Percentiles rank a stretch among this genome's conserved stretches.
These are phyloP conservation scores for Lethrus apterus DNA, from an alignment of 1,140 invertebrate species.

Conservation along the genomic window DNA sequence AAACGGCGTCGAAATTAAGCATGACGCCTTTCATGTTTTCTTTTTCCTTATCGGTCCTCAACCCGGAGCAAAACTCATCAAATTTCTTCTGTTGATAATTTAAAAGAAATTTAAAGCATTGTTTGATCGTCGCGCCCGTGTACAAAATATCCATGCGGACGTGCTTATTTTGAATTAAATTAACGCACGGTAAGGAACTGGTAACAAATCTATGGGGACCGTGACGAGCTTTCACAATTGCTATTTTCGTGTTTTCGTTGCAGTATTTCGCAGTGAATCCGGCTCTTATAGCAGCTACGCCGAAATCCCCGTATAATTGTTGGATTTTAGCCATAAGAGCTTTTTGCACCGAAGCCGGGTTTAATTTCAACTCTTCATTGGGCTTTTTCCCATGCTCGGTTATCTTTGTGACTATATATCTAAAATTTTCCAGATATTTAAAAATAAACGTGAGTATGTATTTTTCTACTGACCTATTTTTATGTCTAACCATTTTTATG, in stretches of 20 bases:
- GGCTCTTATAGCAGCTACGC: constrained; percentile 54
- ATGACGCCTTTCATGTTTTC: constrained; percentile 38
- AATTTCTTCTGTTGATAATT: constrained; percentile 55
- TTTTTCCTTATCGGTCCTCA: constrained; percentile 45
- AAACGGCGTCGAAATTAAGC: constrained; percentile 35
- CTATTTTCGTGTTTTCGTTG: constrained; percentile 64
- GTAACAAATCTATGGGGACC: constrained; percentile 64
- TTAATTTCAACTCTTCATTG: constrained; percentile 49
- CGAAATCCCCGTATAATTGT: constrained; percentile 65
- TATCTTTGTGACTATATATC: constrained; percentile 31
- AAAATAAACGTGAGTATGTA: neutral
- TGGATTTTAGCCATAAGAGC: constrained; percentile 56
- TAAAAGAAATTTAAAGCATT: constrained; percentile 66
- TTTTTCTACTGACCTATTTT: constrained; percentile 50
- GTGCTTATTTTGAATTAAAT: constrained; percentile 51
- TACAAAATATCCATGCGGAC: constrained; percentile 59
- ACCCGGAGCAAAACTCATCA: constrained; percentile 45
- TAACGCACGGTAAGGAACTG: constrained; percentile 58
- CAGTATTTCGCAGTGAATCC: constrained; percentile 72
- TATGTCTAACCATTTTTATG: constrained; percentile 56
- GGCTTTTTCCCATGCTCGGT: constrained; percentile 25
- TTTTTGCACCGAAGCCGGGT: constrained; percentile 48
- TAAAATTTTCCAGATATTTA: constrained; percentile 13
- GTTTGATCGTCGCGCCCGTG: constrained; percentile 66
- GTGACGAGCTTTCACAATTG: constrained; percentile 60